Percentiles rank a stretch among this genome's conserved stretches.
Evolutionary conservation across 2,888 invertebrate genomes (phyloP).

Genomic region (Heliconius cydno): DNA sequence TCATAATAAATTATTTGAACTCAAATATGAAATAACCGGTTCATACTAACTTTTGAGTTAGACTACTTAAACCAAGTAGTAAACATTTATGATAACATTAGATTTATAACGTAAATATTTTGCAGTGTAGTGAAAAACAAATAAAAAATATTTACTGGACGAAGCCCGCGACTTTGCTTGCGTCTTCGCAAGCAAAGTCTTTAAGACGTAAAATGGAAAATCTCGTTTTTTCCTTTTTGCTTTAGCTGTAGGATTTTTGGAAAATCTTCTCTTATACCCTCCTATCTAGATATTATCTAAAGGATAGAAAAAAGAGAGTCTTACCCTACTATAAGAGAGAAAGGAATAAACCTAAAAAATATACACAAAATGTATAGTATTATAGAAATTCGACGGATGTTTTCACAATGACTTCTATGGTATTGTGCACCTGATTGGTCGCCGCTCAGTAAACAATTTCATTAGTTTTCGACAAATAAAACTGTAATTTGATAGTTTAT

Average conservation of each 20-base stretch:
- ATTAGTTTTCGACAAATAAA: constrained; percentile 37
- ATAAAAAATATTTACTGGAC: background rate
- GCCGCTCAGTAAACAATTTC: constrained; percentile 38
- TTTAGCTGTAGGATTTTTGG: too few relatives aligned
- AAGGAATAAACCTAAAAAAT: background rate
- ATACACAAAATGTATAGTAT: background rate
- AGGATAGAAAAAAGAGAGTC: too few relatives aligned
- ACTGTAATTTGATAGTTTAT: constrained; percentile 41
- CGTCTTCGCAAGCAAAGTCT: too few relatives aligned
- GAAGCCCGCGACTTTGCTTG: too few relatives aligned
- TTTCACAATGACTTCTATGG: constrained; percentile 38
- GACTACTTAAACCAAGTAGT: background rate
- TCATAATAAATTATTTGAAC: background rate
- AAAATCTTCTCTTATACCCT: too few relatives aligned
- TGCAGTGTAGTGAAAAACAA: background rate
- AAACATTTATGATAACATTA: background rate
- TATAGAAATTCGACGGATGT: constrained; percentile 20
- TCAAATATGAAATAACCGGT: background rate
- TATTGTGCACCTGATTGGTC: constrained; percentile 40
- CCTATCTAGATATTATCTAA: too few relatives aligned
- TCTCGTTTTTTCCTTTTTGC: too few relatives aligned
- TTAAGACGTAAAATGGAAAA: too few relatives aligned
- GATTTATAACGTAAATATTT: background rate
- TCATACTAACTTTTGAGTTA: background rate
- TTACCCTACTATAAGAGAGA: background rate